Conservation (phyloP, 2,797 vertebrate species). For the Melanogrammus aeglefinus region DNA sequence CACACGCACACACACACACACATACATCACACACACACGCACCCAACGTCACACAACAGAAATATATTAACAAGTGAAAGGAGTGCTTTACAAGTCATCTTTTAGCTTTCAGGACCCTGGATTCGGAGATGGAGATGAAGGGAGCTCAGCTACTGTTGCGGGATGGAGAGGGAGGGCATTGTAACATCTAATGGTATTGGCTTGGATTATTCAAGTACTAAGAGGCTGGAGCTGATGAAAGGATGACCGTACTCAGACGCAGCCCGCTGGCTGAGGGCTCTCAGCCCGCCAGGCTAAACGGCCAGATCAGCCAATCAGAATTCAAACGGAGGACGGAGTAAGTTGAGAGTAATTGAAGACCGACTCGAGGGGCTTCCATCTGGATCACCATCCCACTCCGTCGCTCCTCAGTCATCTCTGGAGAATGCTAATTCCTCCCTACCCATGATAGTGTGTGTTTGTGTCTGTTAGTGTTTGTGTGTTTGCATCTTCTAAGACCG, state of each 20-base stretch:
- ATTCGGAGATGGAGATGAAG: constrained; percentile 38
- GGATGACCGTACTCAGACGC: constrained; percentile 68
- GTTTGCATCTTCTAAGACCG: constrained; percentile 29
- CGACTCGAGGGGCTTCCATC: constrained; percentile 72
- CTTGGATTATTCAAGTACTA: constrained; percentile 70
- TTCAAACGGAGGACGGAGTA: constrained; percentile 73
- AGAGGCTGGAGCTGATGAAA: constrained; percentile 72
- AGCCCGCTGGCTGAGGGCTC: constrained; percentile 69
- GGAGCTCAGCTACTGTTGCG: constrained; percentile 31
- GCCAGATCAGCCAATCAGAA: constrained; percentile 76
- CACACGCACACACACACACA: too few relatives aligned
- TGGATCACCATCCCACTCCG: constrained; percentile 49
- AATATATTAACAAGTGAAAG: constrained; percentile 49
- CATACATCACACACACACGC: constrained; percentile 14
- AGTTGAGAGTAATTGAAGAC: constrained; percentile 72
- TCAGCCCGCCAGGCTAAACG: constrained; percentile 63
- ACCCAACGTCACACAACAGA: constrained; percentile 43
- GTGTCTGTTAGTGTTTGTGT: constrained; percentile 1
- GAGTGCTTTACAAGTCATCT: constrained; percentile 44
- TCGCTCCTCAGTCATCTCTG: constrained; percentile 61
- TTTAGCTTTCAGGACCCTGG: constrained; percentile 51
- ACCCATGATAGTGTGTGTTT: constrained; percentile 47
- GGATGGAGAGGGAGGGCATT: constrained; percentile 31
- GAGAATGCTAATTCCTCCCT: constrained; percentile 72
- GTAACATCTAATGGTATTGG: constrained; percentile 59